These are phyloP conservation scores for Ctenopoma kingsleyae DNA, from an alignment of 2,797 vertebrate species.

Conservation along the genomic window DNA sequence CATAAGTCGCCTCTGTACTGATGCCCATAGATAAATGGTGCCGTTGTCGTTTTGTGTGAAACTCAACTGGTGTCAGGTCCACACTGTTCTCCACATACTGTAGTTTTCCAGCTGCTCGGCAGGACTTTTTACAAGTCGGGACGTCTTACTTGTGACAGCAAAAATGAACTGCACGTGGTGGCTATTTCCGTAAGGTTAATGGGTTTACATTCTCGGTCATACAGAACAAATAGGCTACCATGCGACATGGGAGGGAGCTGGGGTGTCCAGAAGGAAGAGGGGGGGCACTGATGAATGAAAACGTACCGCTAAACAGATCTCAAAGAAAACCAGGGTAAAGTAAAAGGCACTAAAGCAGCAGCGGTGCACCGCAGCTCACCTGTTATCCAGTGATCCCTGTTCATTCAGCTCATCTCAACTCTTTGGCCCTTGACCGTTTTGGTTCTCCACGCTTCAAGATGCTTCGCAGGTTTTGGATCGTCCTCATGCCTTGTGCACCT, in stretches of 20 bases:
- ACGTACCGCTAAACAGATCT: constrained; percentile 29
- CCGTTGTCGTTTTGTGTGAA: neutral
- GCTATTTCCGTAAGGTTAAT: constrained; percentile 75
- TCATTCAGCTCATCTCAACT: neutral
- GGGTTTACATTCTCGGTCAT: constrained; percentile 69
- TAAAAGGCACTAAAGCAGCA: constrained; percentile 9
- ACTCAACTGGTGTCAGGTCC: constrained; percentile 49
- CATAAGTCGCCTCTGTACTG: neutral
- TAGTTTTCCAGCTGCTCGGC: constrained; percentile 40
- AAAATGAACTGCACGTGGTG: constrained; percentile 66
- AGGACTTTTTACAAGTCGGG: constrained; percentile 39
- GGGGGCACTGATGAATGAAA: constrained; percentile 33
- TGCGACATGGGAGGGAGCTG: constrained; percentile 1
- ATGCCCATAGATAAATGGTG: neutral
- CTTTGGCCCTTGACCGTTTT: constrained; percentile 19
- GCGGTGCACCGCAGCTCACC: constrained; percentile 17
- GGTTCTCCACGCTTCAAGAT: constrained; percentile 37
- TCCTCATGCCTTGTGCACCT: constrained; percentile 75
- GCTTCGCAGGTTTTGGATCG: constrained; percentile 72
- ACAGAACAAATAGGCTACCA: constrained; percentile 63
- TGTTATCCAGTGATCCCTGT: constrained; percentile 13
- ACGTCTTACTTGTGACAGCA: constrained; percentile 69
- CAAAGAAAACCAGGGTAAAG: constrained; percentile 16
- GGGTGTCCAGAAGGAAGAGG: neutral
- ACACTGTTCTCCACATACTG: neutral